Evolutionary conservation across 2,797 vertebrate genomes (phyloP).

Genomic region (Hypotaenidia okinawae): DNA sequence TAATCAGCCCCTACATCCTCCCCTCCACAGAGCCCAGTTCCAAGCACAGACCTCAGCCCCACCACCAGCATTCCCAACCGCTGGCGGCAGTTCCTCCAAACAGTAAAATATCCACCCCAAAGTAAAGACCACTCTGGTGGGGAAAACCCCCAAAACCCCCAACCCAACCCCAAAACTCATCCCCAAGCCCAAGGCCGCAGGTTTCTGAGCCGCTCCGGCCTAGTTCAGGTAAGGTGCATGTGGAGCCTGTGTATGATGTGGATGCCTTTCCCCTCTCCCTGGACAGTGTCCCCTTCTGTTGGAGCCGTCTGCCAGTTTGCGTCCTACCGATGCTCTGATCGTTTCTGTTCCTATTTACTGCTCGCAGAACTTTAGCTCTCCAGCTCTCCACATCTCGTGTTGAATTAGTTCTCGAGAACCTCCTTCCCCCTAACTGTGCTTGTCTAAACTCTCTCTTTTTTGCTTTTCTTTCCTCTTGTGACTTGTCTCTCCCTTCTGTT

Average conservation of each 20-base stretch:
- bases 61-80: rapidly evolving
- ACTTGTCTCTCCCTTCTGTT: conserved; percentile 45
- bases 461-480: conserved; percentile 58
- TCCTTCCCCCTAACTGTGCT: conserved; percentile 44
- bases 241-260: conserved; percentile 9
- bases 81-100: not conserved
- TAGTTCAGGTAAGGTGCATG: conserved; percentile 62
- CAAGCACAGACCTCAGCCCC: not conserved
- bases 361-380: conserved; percentile 15
- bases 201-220: not conserved
- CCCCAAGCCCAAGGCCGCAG: not conserved
- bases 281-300: conserved; percentile 44
- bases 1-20: not conserved
- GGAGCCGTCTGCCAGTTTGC: conserved; percentile 44
- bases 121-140: no score
- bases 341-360: not conserved
- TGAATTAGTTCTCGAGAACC: conserved; percentile 62
- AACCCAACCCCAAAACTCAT: not conserved
- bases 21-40: not conserved
- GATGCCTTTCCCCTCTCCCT: conserved; percentile 25
- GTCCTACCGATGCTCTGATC: not conserved
- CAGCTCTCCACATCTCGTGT: conserved; percentile 65
- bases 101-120: not conserved
- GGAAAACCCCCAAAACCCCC: not conserved
- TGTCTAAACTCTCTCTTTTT: conserved; percentile 74